These are phyloP conservation scores for Anguilla rostrata DNA, from an alignment of 2,113 vertebrate species.

Conservation along the genomic window DNA sequence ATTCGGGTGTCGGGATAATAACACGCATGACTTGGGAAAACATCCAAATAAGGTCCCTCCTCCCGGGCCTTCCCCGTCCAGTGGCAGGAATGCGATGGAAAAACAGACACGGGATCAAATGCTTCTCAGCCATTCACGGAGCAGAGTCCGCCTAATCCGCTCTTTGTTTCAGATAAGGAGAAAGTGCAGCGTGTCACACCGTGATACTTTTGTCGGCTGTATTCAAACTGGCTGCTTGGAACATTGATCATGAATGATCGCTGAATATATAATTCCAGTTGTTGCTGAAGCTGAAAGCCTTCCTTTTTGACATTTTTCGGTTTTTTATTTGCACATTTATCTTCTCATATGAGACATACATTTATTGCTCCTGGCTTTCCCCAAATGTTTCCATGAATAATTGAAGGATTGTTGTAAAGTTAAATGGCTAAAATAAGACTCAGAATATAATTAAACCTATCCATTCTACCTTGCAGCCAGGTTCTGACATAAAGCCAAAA, in stretches of 20 bases:
- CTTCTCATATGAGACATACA: not conserved
- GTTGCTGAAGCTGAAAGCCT: not conserved
- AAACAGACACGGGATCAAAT: constrained; percentile 10
- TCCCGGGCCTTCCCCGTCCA: not conserved
- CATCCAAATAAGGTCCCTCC: not conserved
- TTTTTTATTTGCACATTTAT: not conserved
- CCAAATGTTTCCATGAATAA: not conserved
- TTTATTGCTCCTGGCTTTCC: not conserved
- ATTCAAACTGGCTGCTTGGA: not conserved
- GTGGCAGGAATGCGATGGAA: constrained; percentile 8
- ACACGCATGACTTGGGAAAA: not conserved
- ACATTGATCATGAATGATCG: too few relatives aligned
- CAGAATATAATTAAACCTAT: not conserved
- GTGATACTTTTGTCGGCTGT: not conserved
- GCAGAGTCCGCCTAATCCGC: not conserved
- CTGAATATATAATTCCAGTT: too few relatives aligned
- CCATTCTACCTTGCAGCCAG: not conserved
- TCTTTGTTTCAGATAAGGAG: not conserved
- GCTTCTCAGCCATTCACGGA: not conserved
- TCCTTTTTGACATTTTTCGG: not conserved
- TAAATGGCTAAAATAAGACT: not conserved
- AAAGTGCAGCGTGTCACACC: not conserved
- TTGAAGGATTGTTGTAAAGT: not conserved
- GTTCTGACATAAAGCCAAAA: not conserved
- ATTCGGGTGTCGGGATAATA: not conserved